Percentiles rank a stretch among this genome's conserved stretches.
Conservation (phyloP, 2,888 invertebrate genomes). For the Temnothorax ravouxi region DNA sequence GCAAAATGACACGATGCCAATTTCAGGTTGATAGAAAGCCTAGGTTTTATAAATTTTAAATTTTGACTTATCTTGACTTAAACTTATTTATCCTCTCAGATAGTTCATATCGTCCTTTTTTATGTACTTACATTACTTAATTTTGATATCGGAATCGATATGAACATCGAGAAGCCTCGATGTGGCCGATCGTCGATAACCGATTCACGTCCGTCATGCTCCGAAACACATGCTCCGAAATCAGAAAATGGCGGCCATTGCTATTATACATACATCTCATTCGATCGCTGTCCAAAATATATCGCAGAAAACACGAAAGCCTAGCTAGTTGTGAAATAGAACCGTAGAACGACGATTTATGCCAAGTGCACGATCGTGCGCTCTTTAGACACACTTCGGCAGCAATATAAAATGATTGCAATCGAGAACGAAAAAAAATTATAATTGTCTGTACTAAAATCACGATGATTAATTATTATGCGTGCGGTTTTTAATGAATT, state of each 20-base stretch:
- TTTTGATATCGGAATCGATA: background rate
- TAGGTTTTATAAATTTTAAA: background rate
- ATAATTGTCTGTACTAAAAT: too few relatives aligned
- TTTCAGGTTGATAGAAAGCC: background rate
- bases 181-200: background rate
- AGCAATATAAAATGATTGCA: too few relatives aligned
- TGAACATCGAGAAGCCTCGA: background rate
- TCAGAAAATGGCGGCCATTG: background rate
- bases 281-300: background rate
- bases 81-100: background rate
- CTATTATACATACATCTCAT: background rate
- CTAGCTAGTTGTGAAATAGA: background rate
- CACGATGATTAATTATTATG: too few relatives aligned
- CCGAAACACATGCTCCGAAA: background rate
- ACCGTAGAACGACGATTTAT: too few relatives aligned
- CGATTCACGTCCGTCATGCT: too few relatives aligned
- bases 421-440: too few relatives aligned
- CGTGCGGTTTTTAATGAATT: too few relatives aligned
- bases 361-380: too few relatives aligned
- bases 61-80: background rate
- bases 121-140: background rate
- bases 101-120: background rate
- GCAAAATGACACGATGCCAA: background rate
- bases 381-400: too few relatives aligned
- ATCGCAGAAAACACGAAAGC: background rate